Evolutionary conservation across 2,113 vertebrate species (phyloP).

Genomic region (Oreochromis aureus): DNA sequence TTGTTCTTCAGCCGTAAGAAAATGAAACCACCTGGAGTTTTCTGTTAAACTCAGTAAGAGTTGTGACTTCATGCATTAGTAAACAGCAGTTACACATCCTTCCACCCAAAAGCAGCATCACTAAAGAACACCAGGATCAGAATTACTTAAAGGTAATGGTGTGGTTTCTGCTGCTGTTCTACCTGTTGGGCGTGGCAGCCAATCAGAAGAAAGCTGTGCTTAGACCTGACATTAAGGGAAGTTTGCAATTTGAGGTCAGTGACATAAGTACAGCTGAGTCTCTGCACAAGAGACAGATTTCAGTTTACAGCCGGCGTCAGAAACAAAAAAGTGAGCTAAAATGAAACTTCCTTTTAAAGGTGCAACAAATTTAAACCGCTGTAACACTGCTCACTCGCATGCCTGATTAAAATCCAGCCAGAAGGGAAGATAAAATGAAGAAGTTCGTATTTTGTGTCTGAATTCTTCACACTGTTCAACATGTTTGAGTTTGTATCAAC

Average conservation of each 20-base stretch:
- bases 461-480: not conserved
- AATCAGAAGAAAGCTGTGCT: not conserved
- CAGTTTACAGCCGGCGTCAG: not conserved
- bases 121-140: not conserved
- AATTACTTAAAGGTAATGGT: not conserved
- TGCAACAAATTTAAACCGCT: accelerated
- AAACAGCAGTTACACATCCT: not conserved
- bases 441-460: not conserved
- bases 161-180: not conserved
- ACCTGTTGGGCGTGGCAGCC: not conserved
- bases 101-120: not conserved
- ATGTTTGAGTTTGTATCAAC: not conserved
- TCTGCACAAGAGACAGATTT: not conserved
- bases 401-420: accelerated
- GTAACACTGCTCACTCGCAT: not conserved
- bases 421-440: not conserved
- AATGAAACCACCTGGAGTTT: not conserved
- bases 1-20: not conserved
- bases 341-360: not conserved
- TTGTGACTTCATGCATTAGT: not conserved
- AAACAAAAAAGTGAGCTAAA: not conserved
- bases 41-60: not conserved
- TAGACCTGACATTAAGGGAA: accelerated
- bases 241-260: not conserved
- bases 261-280: not conserved